A percentile compares a stretch with the other conserved stretches of the same genome.
These are phyloP conservation scores for Popillia japonica DNA, from an alignment of 1,140 invertebrate genomes.

Conservation along the genomic window DNA sequence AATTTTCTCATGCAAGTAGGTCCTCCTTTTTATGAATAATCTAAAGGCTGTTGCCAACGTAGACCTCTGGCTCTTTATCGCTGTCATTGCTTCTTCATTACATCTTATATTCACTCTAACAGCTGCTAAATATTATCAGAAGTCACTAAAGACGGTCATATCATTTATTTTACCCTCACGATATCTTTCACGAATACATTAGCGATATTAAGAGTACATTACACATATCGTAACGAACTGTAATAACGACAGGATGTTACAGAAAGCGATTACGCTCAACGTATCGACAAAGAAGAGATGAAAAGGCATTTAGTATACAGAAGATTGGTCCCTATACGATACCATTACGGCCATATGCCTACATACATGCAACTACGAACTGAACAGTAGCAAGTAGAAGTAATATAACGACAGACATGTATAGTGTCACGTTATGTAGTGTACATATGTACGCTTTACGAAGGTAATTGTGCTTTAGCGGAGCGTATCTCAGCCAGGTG, in stretches of 20 bases:
- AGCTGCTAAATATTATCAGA: no score
- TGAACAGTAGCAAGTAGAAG: neutral
- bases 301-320: neutral
- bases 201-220: neutral
- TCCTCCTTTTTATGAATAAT: no score
- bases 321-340: neutral
- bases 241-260: neutral
- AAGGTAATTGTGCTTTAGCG: slow-evolving; percentile 23
- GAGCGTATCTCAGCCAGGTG: slow-evolving; percentile 14
- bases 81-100: no score
- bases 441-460: neutral
- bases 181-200: neutral
- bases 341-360: neutral
- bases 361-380: neutral
- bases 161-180: no score
- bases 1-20: no score
- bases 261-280: neutral
- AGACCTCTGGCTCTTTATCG: no score
- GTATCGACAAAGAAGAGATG: neutral
- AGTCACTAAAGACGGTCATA: no score
- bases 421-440: neutral
- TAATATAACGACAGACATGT: slow-evolving; percentile 1
- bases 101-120: no score
- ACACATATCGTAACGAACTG: neutral
- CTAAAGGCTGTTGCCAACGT: no score